Evolutionary conservation across 2,888 invertebrate genomes (phyloP).

Genomic region (Drosophila leonis): DNA sequence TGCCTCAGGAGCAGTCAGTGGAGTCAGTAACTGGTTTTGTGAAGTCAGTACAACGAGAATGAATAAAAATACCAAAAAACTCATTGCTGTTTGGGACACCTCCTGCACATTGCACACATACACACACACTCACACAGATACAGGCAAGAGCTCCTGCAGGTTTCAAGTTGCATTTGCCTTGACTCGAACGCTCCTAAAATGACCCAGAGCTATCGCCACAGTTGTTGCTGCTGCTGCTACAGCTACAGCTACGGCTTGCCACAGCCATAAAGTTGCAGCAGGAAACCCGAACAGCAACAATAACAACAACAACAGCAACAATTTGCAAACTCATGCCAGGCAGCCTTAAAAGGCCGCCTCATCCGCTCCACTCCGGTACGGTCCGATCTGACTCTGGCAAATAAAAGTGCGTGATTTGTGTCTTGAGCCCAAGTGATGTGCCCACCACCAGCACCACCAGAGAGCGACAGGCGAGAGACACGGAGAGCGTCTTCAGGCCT

Average conservation of each 20-base stretch:
- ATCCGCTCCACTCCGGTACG: constrained; percentile 51
- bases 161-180: constrained; percentile 78
- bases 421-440: constrained; percentile 62
- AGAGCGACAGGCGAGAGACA: constrained; percentile 41
- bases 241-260: constrained; percentile 28
- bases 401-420: constrained; percentile 78
- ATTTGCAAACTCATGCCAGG: constrained; percentile 78
- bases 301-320: constrained; percentile 48
- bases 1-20: constrained; percentile 74
- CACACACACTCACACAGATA: neutral
- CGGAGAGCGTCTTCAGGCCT: constrained; percentile 34
- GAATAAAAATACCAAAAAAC: constrained; percentile 25
- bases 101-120: constrained; percentile 57
- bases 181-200: constrained; percentile 73
- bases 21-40: constrained; percentile 72
- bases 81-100: constrained; percentile 73
- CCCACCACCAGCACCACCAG: constrained; percentile 57
- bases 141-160: constrained; percentile 55
- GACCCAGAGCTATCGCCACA: constrained; percentile 75
- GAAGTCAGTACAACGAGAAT: constrained; percentile 45
- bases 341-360: constrained; percentile 77
- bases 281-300: constrained; percentile 60
- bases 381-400: constrained; percentile 37
- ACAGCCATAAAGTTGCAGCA: constrained; percentile 75
- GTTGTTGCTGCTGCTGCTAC: constrained; percentile 33